phyloP scores from a whole-genome alignment of 92 coral and sea anemone species.

The Epizoanthus rinbou region DNA sequence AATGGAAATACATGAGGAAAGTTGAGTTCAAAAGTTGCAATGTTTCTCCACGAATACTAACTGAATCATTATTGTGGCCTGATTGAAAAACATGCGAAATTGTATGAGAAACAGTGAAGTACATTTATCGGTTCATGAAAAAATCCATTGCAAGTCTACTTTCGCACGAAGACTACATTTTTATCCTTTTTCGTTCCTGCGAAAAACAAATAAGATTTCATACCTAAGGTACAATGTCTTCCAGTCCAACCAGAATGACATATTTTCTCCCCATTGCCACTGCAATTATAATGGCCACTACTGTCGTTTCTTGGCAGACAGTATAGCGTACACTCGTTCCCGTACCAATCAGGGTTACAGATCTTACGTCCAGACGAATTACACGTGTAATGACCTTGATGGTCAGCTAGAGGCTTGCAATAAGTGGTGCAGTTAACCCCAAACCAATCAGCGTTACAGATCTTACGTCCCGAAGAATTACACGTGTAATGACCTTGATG shows the following conservation, averaged over 20 bases:
- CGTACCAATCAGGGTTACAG: constrained; percentile 66
- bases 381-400: constrained; percentile 72
- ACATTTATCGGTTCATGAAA: no score
- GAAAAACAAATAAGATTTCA: background rate
- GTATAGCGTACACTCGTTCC: constrained; percentile 45
- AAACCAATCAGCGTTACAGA: constrained; percentile 71
- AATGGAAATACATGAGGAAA: no score
- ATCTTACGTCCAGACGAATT: constrained; percentile 52
- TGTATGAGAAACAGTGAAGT: no score
- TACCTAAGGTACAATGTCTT: constrained; percentile 14
- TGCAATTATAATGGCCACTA: constrained; percentile 33
- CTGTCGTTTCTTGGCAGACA: constrained; percentile 47
- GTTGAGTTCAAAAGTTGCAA: no score
- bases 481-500: constrained; percentile 75
- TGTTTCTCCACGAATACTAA: no score
- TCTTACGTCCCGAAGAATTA: constrained; percentile 52
- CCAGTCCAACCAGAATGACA: constrained; percentile 44
- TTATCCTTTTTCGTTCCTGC: no score
- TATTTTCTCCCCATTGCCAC: constrained; percentile 1
- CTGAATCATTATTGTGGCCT: no score
- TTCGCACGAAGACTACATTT: no score
- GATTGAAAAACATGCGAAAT: no score
- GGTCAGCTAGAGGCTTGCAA: constrained; percentile 52
- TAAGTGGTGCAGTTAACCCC: constrained; percentile 52
- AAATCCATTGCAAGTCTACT: no score